These are phyloP conservation scores for Myotis daubentonii DNA, from an alignment of 2,797 vertebrate species.

Conservation along the genomic window DNA sequence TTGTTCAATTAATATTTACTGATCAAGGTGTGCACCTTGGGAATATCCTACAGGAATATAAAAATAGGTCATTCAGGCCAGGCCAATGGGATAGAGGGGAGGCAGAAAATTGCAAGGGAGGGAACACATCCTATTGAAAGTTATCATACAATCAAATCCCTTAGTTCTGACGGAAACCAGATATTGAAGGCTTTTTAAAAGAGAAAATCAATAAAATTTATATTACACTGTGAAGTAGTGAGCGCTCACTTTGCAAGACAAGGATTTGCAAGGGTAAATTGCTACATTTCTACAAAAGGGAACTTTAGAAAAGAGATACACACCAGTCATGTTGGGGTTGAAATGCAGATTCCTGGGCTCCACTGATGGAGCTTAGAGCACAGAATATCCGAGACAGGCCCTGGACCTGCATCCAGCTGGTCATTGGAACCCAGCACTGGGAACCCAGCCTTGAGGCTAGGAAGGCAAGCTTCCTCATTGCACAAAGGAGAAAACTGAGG, in stretches of 20 bases:
- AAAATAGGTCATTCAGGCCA: neutral
- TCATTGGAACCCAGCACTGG: neutral
- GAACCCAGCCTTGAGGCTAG: neutral
- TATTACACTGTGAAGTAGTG: neutral
- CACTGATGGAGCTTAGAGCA: fast-evolving
- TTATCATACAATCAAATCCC: neutral
- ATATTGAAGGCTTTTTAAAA: neutral
- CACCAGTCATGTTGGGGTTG: neutral
- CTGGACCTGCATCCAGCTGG: neutral
- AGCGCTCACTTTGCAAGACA: neutral
- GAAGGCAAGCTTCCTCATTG: neutral
- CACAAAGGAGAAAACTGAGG: neutral
- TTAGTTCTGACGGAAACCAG: neutral
- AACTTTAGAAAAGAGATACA: neutral
- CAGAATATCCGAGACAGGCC: neutral
- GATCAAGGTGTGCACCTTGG: neutral
- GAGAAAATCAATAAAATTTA: neutral
- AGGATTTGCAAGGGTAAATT: too few species aligned
- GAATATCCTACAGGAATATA: neutral
- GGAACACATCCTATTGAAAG: neutral
- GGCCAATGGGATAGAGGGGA: fast-evolving
- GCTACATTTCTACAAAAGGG: neutral
- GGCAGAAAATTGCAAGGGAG: neutral
- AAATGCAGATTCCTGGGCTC: neutral
- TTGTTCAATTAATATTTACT: neutral